These are phyloP conservation scores for Mastacembelus armatus DNA, from an alignment of 2,797 vertebrate species.

Conservation along the genomic window DNA sequence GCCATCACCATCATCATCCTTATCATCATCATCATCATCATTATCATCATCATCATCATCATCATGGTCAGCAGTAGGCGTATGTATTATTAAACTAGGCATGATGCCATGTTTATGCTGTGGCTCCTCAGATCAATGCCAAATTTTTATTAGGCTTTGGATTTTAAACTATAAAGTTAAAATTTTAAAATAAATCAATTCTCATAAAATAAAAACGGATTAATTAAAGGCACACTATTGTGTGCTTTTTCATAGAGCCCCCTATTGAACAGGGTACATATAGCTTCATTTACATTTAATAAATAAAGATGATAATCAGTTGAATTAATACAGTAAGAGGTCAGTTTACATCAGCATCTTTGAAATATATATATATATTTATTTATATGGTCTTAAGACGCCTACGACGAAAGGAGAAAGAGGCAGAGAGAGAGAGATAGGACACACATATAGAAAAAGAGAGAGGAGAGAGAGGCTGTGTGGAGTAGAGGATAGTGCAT, in stretches of 20 bases:
- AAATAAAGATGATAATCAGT: no score
- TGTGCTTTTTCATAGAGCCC: neutral
- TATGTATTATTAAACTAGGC: neutral
- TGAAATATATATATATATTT: constrained; percentile 11
- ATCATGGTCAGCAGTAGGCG: neutral
- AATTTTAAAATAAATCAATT: neutral
- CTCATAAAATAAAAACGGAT: no score
- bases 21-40: no score
- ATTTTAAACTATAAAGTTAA: neutral
- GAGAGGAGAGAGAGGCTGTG: constrained; percentile 22
- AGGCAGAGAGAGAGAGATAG: constrained; percentile 15
- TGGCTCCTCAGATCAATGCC: neutral
- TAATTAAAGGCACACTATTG: no score
- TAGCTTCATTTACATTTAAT: neutral
- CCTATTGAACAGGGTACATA: neutral
- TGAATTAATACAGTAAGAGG: no score
- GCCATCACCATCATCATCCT: no score
- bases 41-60: neutral
- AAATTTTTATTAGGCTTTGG: neutral
- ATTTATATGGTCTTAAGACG: constrained; percentile 49
- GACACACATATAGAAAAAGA: neutral
- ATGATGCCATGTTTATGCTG: neutral
- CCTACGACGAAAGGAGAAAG: constrained; percentile 44
- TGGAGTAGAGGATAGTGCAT: constrained; percentile 50
- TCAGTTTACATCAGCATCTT: no score